Conservation (phyloP, 2,888 invertebrate species). For the Orthosia gracilis region DNA sequence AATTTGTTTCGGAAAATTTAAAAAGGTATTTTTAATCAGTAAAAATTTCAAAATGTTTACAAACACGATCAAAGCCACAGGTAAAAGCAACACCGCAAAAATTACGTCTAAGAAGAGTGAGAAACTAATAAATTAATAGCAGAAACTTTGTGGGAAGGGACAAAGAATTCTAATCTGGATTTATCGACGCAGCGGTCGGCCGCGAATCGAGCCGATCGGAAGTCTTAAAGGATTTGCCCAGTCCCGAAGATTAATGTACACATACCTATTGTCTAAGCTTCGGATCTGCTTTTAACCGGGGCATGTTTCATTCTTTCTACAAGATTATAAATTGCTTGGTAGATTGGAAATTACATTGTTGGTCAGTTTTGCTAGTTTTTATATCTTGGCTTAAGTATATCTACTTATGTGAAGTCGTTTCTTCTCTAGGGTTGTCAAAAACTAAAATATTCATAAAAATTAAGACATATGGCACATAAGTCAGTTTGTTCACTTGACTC, state of each 20-base stretch:
- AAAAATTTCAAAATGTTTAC: not conserved
- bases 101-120: conserved; percentile 8
- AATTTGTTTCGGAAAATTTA: not conserved
- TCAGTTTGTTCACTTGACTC: too few relatives aligned
- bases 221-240: conserved; percentile 84
- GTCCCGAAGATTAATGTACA: conserved; percentile 77
- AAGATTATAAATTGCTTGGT: conserved; percentile 59
- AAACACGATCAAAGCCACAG: not conserved
- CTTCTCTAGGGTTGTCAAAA: too few relatives aligned
- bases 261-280: conserved; percentile 69
- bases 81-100: conserved; percentile 9
- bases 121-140: conserved; percentile 58
- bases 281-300: conserved; percentile 38
- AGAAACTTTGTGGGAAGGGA: conserved; percentile 51
- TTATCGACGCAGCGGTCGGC: conserved; percentile 74
- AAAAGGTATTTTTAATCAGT: not conserved
- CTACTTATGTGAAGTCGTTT: too few relatives aligned
- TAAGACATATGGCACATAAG: too few relatives aligned
- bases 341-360: conserved; percentile 48
- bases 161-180: conserved; percentile 82
- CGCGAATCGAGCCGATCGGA: conserved; percentile 72
- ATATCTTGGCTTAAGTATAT: not conserved
- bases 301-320: conserved; percentile 38
- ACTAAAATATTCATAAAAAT: too few relatives aligned
- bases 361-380: conserved; percentile 19